These are phyloP conservation scores for Zeugodacus cucurbitae DNA, from an alignment of 1,140 invertebrate species.

Conservation along the genomic window DNA sequence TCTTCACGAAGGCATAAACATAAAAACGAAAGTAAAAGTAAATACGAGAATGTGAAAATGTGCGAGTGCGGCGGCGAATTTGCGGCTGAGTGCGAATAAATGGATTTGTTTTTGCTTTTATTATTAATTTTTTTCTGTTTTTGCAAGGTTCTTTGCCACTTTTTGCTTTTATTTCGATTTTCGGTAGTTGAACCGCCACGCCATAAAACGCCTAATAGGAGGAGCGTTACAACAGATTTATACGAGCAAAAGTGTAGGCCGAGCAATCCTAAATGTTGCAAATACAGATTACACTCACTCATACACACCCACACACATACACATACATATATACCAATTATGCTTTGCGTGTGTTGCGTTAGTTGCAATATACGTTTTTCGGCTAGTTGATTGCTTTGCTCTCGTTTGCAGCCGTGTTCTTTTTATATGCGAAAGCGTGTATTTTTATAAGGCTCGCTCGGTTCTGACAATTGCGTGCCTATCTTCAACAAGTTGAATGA, in stretches of 20 bases:
- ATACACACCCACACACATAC: no score
- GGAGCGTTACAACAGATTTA: not conserved
- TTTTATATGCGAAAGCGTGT: not conserved
- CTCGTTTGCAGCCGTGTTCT: not conserved
- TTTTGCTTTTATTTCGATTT: not conserved
- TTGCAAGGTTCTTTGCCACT: not conserved
- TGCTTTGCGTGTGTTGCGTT: not conserved
- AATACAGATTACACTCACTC: no score
- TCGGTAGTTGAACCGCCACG: not conserved
- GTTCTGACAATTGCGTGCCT: not conserved
- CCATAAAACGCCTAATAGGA: not conserved
- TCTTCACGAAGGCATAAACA: not conserved
- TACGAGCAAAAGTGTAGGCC: not conserved
- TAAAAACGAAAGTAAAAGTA: not conserved
- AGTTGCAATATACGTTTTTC: not conserved
- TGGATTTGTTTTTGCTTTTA: not conserved
- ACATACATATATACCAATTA: no score
- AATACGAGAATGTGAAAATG: not conserved
- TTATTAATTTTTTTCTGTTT: not conserved
- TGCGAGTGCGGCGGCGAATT: not conserved
- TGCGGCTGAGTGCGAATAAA: not conserved
- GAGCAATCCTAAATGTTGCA: not conserved
- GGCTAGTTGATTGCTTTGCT: not conserved
- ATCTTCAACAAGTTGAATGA: slow-evolving; percentile 16
- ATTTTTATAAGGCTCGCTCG: not conserved